A percentile compares a stretch with the other conserved stretches of the same genome.
phyloP scores from a whole-genome alignment of 1,140 invertebrate species.

The Conus ventricosus region DNA sequence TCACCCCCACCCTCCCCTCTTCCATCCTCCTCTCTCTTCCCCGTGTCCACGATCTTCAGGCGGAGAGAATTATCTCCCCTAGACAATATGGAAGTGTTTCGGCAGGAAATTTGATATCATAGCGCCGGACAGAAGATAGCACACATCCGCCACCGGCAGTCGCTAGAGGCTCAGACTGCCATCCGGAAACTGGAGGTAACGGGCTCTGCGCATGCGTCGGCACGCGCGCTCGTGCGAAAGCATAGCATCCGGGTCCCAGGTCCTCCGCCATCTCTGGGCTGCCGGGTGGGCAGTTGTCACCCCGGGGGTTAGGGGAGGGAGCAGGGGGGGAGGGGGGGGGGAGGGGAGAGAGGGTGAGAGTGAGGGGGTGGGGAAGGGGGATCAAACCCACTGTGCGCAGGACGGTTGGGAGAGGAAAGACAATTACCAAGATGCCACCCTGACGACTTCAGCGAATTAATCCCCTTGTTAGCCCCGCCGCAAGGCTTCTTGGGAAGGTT shows the following conservation, averaged over 20 bases:
- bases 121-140: conserved; percentile 34
- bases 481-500: not conserved
- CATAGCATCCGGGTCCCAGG: conserved; percentile 25
- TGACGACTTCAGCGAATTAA: conserved; percentile 19
- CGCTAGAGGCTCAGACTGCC: conserved; percentile 20
- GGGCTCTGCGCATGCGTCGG: conserved; percentile 34
- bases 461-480: conserved; percentile 3
- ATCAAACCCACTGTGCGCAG: not conserved
- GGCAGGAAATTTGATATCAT: conserved; percentile 42
- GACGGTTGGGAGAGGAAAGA: conserved; percentile 21
- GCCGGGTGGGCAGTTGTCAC: conserved; percentile 1
- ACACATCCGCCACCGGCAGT: conserved; percentile 31
- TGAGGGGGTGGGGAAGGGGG: not conserved
- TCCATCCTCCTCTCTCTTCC: not conserved
- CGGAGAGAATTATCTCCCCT: conserved; percentile 27
- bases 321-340: not conserved
- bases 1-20: not conserved
- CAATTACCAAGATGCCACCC: conserved; percentile 32
- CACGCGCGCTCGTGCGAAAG: conserved; percentile 37
- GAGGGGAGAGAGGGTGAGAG: not conserved
- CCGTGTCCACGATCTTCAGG: not conserved
- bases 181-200: conserved; percentile 37
- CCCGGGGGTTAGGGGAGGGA: not conserved
- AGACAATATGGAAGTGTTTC: conserved; percentile 40
- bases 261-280: not conserved